These are phyloP conservation scores for Lethocerus indicus DNA, from an alignment of 1,140 invertebrate species.

Conservation along the genomic window DNA sequence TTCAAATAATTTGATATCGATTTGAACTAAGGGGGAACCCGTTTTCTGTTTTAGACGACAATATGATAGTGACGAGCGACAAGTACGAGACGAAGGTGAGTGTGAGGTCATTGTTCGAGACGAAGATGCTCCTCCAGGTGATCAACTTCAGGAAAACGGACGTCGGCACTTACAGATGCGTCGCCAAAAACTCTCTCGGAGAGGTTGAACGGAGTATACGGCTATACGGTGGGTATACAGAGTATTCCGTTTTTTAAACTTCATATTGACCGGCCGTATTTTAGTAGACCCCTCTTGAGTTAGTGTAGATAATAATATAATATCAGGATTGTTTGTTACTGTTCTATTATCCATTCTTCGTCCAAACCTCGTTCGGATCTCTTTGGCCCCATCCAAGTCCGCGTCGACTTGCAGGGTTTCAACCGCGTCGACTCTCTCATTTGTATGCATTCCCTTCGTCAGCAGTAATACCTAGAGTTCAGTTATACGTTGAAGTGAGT, in stretches of 20 bases:
- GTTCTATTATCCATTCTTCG: background rate
- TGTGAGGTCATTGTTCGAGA: slow-evolving; percentile 58
- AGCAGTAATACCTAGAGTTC: too few relatives aligned
- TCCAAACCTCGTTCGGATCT: background rate
- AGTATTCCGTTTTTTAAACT: background rate
- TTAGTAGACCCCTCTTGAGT: background rate
- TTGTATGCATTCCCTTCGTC: too few relatives aligned
- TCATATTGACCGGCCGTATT: background rate
- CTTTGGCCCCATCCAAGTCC: background rate
- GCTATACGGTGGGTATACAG: slow-evolving; percentile 60
- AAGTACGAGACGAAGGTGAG: slow-evolving; percentile 64
- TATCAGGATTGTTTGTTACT: background rate
- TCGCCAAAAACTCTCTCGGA: slow-evolving; percentile 80
- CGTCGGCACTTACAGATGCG: slow-evolving; percentile 70
- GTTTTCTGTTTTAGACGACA: slow-evolving; percentile 53
- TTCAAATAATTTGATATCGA: too few relatives aligned
- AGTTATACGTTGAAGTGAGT: too few relatives aligned
- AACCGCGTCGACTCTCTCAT: too few relatives aligned
- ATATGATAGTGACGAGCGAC: slow-evolving; percentile 59
- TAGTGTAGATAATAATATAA: background rate
- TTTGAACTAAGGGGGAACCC: too few relatives aligned
- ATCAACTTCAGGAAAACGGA: slow-evolving; percentile 58
- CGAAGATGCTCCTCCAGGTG: slow-evolving; percentile 68
- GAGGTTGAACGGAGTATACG: slow-evolving; percentile 76
- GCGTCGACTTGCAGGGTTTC: background rate